Conservation (phyloP, 1,140 invertebrate species). For the Rhagoletis zephyria region DNA sequence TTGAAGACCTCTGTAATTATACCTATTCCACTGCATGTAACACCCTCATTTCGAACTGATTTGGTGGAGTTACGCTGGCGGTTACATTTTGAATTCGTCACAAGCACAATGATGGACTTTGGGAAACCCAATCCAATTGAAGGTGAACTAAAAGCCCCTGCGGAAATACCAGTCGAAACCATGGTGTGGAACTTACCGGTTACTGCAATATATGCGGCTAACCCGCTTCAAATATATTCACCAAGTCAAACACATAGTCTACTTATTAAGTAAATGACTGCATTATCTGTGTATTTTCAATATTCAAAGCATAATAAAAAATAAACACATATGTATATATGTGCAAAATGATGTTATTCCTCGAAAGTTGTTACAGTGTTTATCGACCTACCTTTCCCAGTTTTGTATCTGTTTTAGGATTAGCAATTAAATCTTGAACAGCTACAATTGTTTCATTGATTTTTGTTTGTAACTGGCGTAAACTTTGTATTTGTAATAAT, state of each 20-base stretch:
- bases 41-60: constrained; percentile 90
- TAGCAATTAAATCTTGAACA: constrained; percentile 93
- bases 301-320: not conserved
- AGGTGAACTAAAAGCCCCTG: constrained; percentile 86
- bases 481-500: constrained; percentile 91
- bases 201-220: constrained; percentile 87
- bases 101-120: constrained; percentile 77
- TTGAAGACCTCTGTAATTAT: constrained; percentile 91
- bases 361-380: not conserved
- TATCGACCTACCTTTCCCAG: constrained; percentile 90
- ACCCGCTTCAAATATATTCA: constrained; percentile 82
- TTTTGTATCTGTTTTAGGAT: constrained; percentile 96
- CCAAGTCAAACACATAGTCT: constrained; percentile 67
- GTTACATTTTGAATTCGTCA: constrained; percentile 97
- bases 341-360: constrained; percentile 4
- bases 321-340: constrained; percentile 41
- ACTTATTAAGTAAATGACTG: constrained; percentile 62
- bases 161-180: constrained; percentile 91
- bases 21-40: constrained; percentile 93
- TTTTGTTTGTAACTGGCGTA: constrained; percentile 91
- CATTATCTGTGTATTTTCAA: not conserved
- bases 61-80: constrained; percentile 90
- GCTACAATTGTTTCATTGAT: constrained; percentile 95
- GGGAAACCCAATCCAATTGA: constrained; percentile 72
- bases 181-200: constrained; percentile 98